Conservation (phyloP, 2,797 vertebrate species). For the Schizopygopsis malacanthus region DNA sequence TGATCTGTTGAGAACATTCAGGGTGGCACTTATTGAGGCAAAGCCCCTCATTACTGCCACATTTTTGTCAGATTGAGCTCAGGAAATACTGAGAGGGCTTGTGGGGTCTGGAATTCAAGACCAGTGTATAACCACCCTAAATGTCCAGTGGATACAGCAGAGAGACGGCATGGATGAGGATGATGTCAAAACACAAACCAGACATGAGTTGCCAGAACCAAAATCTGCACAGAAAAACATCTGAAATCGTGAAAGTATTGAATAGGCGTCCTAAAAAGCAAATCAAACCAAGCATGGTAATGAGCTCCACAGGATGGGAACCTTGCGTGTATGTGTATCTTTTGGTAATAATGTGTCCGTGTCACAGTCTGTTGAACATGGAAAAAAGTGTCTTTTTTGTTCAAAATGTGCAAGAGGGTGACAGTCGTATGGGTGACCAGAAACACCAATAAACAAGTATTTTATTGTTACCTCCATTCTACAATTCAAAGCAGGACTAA, state of each 20-base stretch:
- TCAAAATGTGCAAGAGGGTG: background rate
- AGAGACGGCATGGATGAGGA: background rate
- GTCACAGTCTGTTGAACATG: conserved; percentile 27
- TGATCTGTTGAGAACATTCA: conserved; percentile 6
- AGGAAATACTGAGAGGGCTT: conserved; percentile 24
- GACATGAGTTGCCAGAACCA: conserved; percentile 15
- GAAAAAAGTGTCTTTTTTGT: background rate
- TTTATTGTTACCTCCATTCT: background rate
- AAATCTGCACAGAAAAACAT: conserved; percentile 11
- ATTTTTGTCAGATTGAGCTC: conserved; percentile 27
- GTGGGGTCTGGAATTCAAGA: conserved; percentile 43
- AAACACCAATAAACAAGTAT: conserved; percentile 15
- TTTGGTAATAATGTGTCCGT: background rate
- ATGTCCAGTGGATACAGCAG: conserved; percentile 19
- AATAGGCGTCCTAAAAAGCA: conserved; percentile 31
- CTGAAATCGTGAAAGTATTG: background rate
- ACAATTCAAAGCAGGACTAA: conserved; percentile 29
- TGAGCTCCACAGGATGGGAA: conserved; percentile 27
- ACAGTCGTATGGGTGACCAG: conserved; percentile 7
- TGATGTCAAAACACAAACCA: conserved; percentile 18
- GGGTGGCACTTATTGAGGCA: conserved; percentile 23
- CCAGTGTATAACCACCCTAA: background rate
- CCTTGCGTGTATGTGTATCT: background rate
- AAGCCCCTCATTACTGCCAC: conserved; percentile 38
- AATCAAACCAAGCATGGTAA: conserved; percentile 41